These are phyloP conservation scores for Oplegnathus fasciatus DNA, from an alignment of 2,113 vertebrate genomes.

Conservation along the genomic window DNA sequence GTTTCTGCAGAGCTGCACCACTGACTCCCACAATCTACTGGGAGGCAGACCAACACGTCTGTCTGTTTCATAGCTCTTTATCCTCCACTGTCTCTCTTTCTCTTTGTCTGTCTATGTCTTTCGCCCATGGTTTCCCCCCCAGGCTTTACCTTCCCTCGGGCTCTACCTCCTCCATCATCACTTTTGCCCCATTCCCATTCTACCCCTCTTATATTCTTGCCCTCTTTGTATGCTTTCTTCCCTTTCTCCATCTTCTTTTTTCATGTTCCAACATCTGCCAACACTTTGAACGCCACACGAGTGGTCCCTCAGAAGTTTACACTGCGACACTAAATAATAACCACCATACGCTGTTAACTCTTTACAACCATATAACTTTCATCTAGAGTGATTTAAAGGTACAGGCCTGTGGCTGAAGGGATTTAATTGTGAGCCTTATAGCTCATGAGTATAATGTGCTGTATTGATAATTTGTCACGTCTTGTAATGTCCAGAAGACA, in stretches of 20 bases:
- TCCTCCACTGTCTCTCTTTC: constrained; percentile 32
- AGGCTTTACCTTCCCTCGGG: constrained; percentile 58
- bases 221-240: constrained; percentile 20
- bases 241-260: constrained; percentile 8
- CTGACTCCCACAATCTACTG: constrained; percentile 64
- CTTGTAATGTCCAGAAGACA: background rate
- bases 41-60: constrained; percentile 56
- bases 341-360: constrained; percentile 54
- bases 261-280: constrained; percentile 62
- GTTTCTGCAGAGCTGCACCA: constrained; percentile 71
- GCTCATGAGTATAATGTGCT: constrained; percentile 10
- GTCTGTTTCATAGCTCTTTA: constrained; percentile 46
- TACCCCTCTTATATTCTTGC: background rate
- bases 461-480: constrained; percentile 10
- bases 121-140: constrained; percentile 38
- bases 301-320: constrained; percentile 56
- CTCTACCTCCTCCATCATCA: constrained; percentile 58
- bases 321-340: constrained; percentile 47
- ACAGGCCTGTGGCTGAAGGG: constrained; percentile 17
- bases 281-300: constrained; percentile 51
- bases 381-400: constrained; percentile 43
- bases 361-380: constrained; percentile 56
- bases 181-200: constrained; percentile 21
- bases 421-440: constrained; percentile 31
- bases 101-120: constrained; percentile 33